Conservation (phyloP, 2,113 vertebrate genomes). For the Manacus vitellinus region DNA sequence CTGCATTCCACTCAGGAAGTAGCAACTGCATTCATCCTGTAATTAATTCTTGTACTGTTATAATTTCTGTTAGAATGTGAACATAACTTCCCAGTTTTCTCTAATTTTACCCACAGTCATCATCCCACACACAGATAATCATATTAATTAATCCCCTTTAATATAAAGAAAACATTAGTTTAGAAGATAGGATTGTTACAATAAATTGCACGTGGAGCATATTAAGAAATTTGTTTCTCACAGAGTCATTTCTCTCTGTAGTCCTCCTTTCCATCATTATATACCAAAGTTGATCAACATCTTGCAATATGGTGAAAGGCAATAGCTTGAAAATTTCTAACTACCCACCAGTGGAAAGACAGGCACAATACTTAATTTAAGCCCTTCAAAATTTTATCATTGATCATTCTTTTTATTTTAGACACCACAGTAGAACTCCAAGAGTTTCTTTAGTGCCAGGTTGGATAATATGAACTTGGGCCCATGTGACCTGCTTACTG, state of each 20-base stretch:
- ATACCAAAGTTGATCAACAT: not conserved
- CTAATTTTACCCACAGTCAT: not conserved
- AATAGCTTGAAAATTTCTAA: not conserved
- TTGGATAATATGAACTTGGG: not conserved
- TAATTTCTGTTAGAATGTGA: not conserved
- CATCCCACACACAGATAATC: not conserved
- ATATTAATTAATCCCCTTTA: not conserved
- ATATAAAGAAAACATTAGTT: not conserved
- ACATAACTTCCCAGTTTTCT: not conserved
- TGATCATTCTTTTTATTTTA: not conserved
- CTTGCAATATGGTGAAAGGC: not conserved
- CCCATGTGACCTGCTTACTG: accelerated
- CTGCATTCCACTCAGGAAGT: not conserved
- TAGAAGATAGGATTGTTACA: not conserved
- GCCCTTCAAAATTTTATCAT: not conserved
- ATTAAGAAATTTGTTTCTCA: not conserved
- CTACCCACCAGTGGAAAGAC: not conserved
- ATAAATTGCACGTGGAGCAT: not conserved
- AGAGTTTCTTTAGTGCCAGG: not conserved
- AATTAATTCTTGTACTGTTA: not conserved
- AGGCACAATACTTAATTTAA: not conserved
- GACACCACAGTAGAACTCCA: not conserved
- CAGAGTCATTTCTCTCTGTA: not conserved
- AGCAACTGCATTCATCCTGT: not conserved
- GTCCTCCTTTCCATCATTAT: not conserved